A percentile compares a stretch with the other conserved stretches of the same genome.
Conservation (phyloP, 2,797 vertebrate species). For the Diceros bicornis region DNA sequence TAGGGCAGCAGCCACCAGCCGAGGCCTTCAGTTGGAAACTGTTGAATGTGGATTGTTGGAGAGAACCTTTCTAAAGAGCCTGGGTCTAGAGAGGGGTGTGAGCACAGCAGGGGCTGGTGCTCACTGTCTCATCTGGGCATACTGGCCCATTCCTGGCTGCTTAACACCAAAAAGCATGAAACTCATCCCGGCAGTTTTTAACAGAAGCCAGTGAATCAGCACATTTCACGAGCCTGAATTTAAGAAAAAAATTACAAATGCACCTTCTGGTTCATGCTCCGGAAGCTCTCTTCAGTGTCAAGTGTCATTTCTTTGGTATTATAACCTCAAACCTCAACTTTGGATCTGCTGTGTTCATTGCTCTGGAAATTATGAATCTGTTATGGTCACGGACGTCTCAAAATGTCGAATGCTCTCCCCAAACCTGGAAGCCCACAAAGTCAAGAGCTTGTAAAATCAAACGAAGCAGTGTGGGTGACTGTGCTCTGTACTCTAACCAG, state of each 20-base stretch:
- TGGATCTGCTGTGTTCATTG: background rate
- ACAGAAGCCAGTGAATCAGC: background rate
- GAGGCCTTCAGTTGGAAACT: background rate
- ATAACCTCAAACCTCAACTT: background rate
- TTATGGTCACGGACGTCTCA: background rate
- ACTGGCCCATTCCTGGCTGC: background rate
- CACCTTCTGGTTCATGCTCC: background rate
- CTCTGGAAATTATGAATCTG: background rate
- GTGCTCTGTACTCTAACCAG: background rate
- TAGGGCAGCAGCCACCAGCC: background rate
- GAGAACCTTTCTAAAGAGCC: background rate
- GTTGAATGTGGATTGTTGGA: background rate
- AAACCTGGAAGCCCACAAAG: background rate
- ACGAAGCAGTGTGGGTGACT: background rate
- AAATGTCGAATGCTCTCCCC: background rate
- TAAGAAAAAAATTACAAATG: background rate
- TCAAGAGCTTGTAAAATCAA: background rate
- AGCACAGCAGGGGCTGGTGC: background rate
- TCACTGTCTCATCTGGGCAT: background rate
- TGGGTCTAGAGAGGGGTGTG: background rate
- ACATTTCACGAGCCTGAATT: background rate
- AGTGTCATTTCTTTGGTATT: background rate
- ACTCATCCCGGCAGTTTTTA: background rate
- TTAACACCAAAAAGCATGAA: background rate
- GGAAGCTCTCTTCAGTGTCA: background rate